Percentiles rank a stretch among this genome's conserved stretches.
Evolutionary conservation across 2,888 invertebrate genomes (phyloP).

Genomic region (Drosophila anomelani): DNA sequence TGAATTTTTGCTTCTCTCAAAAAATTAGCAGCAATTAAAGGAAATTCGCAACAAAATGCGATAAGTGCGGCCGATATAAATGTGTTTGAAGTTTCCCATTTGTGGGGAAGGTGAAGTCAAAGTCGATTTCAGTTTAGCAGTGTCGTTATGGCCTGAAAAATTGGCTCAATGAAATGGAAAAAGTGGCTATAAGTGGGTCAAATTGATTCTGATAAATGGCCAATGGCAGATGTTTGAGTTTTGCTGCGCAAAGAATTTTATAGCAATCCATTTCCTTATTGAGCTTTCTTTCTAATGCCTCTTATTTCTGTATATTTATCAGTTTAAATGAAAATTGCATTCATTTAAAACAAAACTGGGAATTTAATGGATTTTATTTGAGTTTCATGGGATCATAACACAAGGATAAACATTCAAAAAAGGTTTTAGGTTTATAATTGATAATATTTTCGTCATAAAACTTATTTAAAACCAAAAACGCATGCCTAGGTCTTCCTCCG

Average conservation of each 20-base stretch:
- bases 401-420: no score
- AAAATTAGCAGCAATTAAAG: slow-evolving; percentile 72
- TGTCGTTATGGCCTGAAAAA: slow-evolving; percentile 30
- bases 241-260: slow-evolving; percentile 13
- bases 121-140: slow-evolving; percentile 22
- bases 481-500: neutral
- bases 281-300: slow-evolving; percentile 8
- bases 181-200: slow-evolving; percentile 41
- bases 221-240: slow-evolving; percentile 8
- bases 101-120: slow-evolving; percentile 46
- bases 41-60: slow-evolving; percentile 59
- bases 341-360: neutral
- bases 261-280: slow-evolving; percentile 23
- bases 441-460: neutral
- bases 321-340: neutral
- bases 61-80: slow-evolving; percentile 62
- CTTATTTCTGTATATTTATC: slow-evolving; percentile 14
- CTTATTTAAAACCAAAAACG: neutral
- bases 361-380: neutral
- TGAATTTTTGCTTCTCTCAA: slow-evolving; percentile 11
- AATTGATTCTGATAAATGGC: slow-evolving; percentile 39
- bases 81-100: slow-evolving; percentile 61
- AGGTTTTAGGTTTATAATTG: neutral
- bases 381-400: neutral
- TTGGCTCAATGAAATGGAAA: slow-evolving; percentile 29